phyloP scores from a whole-genome alignment of 2,113 vertebrate genomes.

The Neofelis nebulosa region DNA sequence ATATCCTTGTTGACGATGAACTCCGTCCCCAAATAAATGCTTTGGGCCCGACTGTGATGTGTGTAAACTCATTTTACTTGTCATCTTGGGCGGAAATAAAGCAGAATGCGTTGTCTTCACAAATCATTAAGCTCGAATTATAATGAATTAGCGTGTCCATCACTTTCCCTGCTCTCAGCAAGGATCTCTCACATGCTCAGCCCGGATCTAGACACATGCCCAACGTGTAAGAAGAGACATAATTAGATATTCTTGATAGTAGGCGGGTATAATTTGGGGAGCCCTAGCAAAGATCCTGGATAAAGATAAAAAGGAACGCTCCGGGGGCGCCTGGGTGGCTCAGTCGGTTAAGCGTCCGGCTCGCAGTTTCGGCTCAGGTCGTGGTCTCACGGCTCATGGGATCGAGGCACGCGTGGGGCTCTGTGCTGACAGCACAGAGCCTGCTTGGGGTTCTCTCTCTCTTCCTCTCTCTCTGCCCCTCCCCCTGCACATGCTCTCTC shows the following conservation, averaged over 20 bases:
- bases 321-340: no score
- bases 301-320: no score
- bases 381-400: no score
- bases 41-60: neutral
- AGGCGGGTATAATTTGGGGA: neutral
- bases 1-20: neutral
- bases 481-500: no score
- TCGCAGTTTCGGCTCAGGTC: no score
- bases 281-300: neutral
- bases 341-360: no score
- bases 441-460: no score
- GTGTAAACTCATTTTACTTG: neutral
- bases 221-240: rapidly evolving
- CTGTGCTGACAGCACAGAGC: no score
- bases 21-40: neutral
- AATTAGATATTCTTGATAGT: neutral
- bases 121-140: neutral
- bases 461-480: no score
- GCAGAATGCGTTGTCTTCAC: neutral
- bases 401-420: no score
- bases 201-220: rapidly evolving
- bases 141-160: neutral
- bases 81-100: neutral
- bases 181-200: neutral
- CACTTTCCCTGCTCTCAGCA: neutral